Evolutionary conservation across 1,140 invertebrate genomes (phyloP), one percentile per base, ranked within the genome.

Genomic region (Rhagoletis zephyria): DNA sequence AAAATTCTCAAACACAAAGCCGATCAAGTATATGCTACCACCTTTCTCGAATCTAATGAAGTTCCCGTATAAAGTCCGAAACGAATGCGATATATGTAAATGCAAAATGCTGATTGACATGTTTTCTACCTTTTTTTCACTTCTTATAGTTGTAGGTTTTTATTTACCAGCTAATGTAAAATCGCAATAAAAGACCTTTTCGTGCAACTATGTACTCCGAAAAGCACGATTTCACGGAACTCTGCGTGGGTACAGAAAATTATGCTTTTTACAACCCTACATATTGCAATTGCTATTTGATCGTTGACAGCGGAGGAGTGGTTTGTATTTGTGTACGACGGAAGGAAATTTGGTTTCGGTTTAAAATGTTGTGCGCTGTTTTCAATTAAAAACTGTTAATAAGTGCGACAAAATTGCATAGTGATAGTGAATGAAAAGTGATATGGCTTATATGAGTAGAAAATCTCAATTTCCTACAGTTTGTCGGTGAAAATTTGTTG

Each of bases 241-340:
- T 51, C 74, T 81, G n/a, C 56, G 48, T 9, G 74, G 74, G 16
- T 81, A 56, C 74, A 56, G 16, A 56, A 56, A 56, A 10, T 59
- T 6, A 56, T 10, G 16, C 16, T 59, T 81, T 56, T 56, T 81
- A 56, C 48, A 81, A 81, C 74, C 74, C 74, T 81, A 56, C 9
- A 9, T 56, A 51, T 56, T 56, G 48, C 16, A 81, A 56, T 56
- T 81, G 74, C 48, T 81, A 48, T 48, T 59, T 19, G 48, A 81
- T 81, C 48, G 74, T 81, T 81, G 74, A 81, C 74, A 81, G 45
- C 74, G 74, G 45, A 56, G 48, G 48, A 81, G 74, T 42, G 74
- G 12, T 81, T 56, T 81, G 74, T 81, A 56, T 56, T 81, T 48
- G 74, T 81, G 48, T 56, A 48, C 16, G 45, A 56, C 74, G 74